phyloP scores from a whole-genome alignment of 92 coral and sea anemone species.

The Montipora capitata region DNA sequence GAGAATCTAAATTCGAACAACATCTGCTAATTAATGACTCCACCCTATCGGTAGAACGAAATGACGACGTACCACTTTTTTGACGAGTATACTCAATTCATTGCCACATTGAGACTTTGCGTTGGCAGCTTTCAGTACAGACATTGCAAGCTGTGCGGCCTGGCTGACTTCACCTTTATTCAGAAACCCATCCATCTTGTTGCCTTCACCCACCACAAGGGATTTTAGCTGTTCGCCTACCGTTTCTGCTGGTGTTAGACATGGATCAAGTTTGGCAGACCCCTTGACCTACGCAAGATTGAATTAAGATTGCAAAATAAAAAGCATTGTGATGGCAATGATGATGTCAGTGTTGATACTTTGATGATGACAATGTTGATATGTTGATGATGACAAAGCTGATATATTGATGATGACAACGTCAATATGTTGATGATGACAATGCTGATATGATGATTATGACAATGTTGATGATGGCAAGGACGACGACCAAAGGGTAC shows the following conservation, averaged over 20 bases:
- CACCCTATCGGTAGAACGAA: too few relatives aligned
- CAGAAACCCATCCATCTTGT: slow-evolving; percentile 13
- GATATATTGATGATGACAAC: neutral
- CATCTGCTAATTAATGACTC: too few relatives aligned
- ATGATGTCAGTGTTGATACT: too few relatives aligned
- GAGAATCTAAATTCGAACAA: too few relatives aligned
- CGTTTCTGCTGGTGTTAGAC: neutral
- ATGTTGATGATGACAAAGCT: too few relatives aligned
- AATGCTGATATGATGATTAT: too few relatives aligned
- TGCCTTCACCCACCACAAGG: slow-evolving; percentile 8
- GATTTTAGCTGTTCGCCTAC: slow-evolving; percentile 9
- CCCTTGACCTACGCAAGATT: slow-evolving; percentile 4
- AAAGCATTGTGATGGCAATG: too few relatives aligned
- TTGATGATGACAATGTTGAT: too few relatives aligned
- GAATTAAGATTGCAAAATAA: neutral
- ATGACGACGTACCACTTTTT: slow-evolving; percentile 13
- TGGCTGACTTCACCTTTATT: slow-evolving; percentile 33
- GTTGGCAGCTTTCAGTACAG: slow-evolving; percentile 28
- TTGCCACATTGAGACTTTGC: neutral
- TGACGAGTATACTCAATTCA: neutral
- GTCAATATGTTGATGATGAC: too few relatives aligned
- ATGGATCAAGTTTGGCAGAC: slow-evolving; percentile 27
- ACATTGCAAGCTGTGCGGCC: slow-evolving; percentile 20
- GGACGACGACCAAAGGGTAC: neutral
- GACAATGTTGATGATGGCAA: too few relatives aligned